Percentiles rank a stretch among this genome's conserved stretches.
Evolutionary conservation across 1,140 invertebrate genomes (phyloP).

Genomic region (Chymomyza costata): DNA sequence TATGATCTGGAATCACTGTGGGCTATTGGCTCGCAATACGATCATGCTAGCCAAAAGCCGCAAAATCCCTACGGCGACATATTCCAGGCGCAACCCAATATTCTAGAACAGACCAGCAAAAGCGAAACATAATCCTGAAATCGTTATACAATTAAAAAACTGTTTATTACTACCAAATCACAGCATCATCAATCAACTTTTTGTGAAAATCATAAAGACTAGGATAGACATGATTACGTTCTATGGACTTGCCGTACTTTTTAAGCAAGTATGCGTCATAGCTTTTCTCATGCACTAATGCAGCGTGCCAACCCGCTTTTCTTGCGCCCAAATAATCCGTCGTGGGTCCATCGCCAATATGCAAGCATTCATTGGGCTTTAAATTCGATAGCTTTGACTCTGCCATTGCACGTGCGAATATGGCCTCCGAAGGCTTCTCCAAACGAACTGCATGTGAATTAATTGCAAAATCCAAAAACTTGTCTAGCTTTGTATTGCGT

Average conservation of each 20-base stretch:
- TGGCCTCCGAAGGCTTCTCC: constrained; percentile 84
- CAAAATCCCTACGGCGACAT: constrained; percentile 76
- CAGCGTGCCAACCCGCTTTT: constrained; percentile 84
- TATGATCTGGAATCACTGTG: constrained; percentile 95
- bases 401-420: constrained; percentile 84
- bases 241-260: constrained; percentile 62
- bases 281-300: constrained; percentile 77
- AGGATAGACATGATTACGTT: constrained; percentile 56
- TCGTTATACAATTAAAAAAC: too few species aligned
- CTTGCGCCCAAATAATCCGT: constrained; percentile 88
- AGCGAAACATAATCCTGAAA: constrained; percentile 7
- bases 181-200: constrained; percentile 53
- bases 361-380: constrained; percentile 81
- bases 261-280: constrained; percentile 42
- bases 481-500: constrained; percentile 78
- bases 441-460: constrained; percentile 84
- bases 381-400: constrained; percentile 74
- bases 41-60: constrained; percentile 81
- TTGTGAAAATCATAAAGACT: constrained; percentile 74
- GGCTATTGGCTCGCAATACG: constrained; percentile 89
- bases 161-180: constrained; percentile 48
- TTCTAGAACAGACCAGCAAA: not conserved
- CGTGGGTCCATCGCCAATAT: constrained; percentile 86
- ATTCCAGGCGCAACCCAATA: constrained; percentile 37
- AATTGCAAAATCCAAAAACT: constrained; percentile 88